phyloP scores from a whole-genome alignment of 2,888 invertebrate genomes.

The Ptilodon capucinus region DNA sequence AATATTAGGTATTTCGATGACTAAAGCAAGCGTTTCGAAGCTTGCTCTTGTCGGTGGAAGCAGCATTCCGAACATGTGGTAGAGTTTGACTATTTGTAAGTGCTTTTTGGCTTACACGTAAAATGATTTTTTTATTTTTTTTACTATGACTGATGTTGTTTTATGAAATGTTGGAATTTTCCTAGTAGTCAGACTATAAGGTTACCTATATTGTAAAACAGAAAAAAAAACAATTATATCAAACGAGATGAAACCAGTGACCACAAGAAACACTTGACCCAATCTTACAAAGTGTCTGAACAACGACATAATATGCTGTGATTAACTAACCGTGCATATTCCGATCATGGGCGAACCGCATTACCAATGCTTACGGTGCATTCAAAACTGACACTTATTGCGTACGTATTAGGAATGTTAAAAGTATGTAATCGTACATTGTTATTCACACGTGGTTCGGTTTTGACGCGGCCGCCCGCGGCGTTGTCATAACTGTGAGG shows the following conservation, averaged over 20 bases:
- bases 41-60: too few relatives aligned
- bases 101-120: too few relatives aligned
- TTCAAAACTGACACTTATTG: constrained; percentile 16
- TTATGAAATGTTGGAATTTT: too few relatives aligned
- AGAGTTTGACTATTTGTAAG: too few relatives aligned
- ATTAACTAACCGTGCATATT: constrained; percentile 51
- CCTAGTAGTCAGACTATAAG: too few relatives aligned
- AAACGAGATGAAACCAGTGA: constrained; percentile 9
- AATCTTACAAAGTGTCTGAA: constrained; percentile 7
- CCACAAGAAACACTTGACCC: constrained; percentile 16
- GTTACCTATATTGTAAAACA: too few relatives aligned
- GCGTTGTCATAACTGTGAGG: constrained; percentile 42
- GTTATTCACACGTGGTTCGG: constrained; percentile 39
- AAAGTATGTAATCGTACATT: constrained; percentile 11
- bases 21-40: too few relatives aligned
- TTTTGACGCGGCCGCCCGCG: constrained; percentile 36
- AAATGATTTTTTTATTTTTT: too few relatives aligned
- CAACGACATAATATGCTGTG: constrained; percentile 24
- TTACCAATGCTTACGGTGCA: constrained; percentile 4
- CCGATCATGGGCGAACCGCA: constrained; percentile 22
- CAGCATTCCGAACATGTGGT: too few relatives aligned
- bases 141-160: too few relatives aligned
- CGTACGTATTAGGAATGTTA: constrained; percentile 5
- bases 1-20: too few relatives aligned
- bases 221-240: neutral